phyloP scores from a whole-genome alignment of 2,888 invertebrate genomes.

The Macaria liturata region DNA sequence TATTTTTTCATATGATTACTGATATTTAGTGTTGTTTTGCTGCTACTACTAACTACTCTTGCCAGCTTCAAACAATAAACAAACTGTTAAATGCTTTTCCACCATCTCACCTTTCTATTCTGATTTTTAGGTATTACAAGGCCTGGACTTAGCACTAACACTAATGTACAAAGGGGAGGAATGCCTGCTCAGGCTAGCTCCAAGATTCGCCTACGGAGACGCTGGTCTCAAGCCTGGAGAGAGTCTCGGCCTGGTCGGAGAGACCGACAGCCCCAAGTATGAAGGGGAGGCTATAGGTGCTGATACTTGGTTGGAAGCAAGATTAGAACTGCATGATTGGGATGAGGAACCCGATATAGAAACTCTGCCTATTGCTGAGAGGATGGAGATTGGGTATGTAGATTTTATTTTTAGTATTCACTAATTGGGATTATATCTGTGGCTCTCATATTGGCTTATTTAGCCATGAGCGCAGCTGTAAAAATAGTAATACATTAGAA shows the following conservation, averaged over 20 bases:
- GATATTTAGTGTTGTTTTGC: no score
- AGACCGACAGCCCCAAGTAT: slow-evolving; percentile 56
- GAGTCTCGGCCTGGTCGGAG: slow-evolving; percentile 66
- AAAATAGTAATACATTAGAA: no score
- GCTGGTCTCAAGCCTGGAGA: slow-evolving; percentile 84
- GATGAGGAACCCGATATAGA: slow-evolving; percentile 87
- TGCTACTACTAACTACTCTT: no score
- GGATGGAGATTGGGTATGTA: slow-evolving; percentile 89
- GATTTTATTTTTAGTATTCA: slow-evolving; percentile 7
- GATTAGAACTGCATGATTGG: slow-evolving; percentile 87
- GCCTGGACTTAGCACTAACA: slow-evolving; percentile 92
- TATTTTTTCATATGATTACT: no score
- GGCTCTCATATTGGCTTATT: no score
- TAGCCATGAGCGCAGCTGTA: no score
- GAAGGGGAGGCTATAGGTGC: slow-evolving; percentile 85
- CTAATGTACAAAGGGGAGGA: slow-evolving; percentile 93
- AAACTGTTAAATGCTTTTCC: no score
- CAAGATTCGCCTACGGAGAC: slow-evolving; percentile 93
- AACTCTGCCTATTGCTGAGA: slow-evolving; percentile 84
- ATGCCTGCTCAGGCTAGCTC: slow-evolving; percentile 87
- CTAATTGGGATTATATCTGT: no score
- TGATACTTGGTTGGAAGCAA: slow-evolving; percentile 86
- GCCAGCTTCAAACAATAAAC: no score
- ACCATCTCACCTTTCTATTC: no score
- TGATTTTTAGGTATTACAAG: slow-evolving; percentile 79